Percentiles rank a stretch among this genome's conserved stretches.
Evolutionary conservation across 2,113 vertebrate genomes (phyloP).

Genomic region (Callipepla californica): DNA sequence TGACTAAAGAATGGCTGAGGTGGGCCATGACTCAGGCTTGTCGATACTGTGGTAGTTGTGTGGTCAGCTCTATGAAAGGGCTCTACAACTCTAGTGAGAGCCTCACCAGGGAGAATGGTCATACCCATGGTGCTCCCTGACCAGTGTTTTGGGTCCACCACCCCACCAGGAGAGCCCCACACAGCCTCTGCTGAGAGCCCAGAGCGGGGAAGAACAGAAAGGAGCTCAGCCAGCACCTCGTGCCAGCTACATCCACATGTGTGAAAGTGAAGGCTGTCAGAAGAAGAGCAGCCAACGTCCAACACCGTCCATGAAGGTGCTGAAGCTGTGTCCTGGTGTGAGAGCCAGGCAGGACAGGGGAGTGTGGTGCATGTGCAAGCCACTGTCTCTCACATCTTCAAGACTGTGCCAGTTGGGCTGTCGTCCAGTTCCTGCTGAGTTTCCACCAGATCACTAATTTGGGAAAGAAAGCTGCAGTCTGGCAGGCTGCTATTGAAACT

Average conservation of each 20-base stretch:
- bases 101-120: no score
- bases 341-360: fast-evolving
- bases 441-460: constrained; percentile 14
- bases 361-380: fast-evolving
- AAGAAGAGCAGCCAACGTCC: neutral
- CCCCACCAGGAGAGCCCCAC: fast-evolving
- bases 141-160: neutral
- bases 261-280: neutral
- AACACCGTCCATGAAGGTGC: neutral
- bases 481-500: neutral
- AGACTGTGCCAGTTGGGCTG: neutral
- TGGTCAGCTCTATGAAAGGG: neutral
- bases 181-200: neutral
- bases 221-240: neutral
- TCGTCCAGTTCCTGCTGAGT: neutral
- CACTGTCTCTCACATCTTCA: fast-evolving
- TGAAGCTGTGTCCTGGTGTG: fast-evolving
- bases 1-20: neutral
- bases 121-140: neutral
- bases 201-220: neutral
- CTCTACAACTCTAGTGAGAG: neutral
- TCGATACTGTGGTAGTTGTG: fast-evolving
- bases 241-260: neutral
- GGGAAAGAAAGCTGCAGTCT: neutral
- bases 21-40: neutral